Base-by-base conservation (phyloP, 2,888 invertebrate species). In the Perithous albicinctus region DNA sequence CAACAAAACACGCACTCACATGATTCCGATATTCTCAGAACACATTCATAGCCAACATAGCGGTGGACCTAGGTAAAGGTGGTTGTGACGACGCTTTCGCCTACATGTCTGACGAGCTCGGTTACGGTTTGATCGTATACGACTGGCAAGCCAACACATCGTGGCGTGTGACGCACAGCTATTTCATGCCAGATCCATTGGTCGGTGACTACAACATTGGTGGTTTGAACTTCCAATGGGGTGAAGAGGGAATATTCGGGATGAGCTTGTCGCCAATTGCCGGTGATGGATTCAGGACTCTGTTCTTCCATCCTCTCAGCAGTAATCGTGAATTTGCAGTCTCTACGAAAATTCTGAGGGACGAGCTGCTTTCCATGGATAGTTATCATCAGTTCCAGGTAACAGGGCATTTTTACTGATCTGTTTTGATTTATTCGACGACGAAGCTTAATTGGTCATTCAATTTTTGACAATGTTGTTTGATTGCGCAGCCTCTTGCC, bases 11-110 rank as follows among this genome's bases (percentile, higher is more conserved):
- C 15, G 51, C 23, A 23, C 20, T 54, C 32, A 20, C 54, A 8
- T 63, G 29, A 59, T 26, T 67, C 43, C 7, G 18, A 56, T 4
- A 23, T 64, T 54, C 51, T 0, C 78, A 93, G 70, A 95, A 96
- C 51, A 97, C 97, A 0, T 97, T 97, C 91, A 97, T 97, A 82
- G 97, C 97, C n/a, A 97, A 97, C 89, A 96, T 97, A 77, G 96
- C 96, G n/a, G 94, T 97, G 1, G 97, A 97, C 88, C 94, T 96
- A 84, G 96, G 96, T 35, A 94, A 94, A 86, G 89, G 89, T 59
- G 94, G 93, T 54, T 97, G 97, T 89, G 96, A 96, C 2, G 96
- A 97, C 89, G 95, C 96, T 0, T 96, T 94, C 89, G 97, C 97
- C 0, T 97, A 97, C 91, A 95, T 97, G 93, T 96, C 96, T 0